Base-by-base conservation (phyloP, 1,140 invertebrate genomes). In the Drosophila sturtevanti region DNA sequence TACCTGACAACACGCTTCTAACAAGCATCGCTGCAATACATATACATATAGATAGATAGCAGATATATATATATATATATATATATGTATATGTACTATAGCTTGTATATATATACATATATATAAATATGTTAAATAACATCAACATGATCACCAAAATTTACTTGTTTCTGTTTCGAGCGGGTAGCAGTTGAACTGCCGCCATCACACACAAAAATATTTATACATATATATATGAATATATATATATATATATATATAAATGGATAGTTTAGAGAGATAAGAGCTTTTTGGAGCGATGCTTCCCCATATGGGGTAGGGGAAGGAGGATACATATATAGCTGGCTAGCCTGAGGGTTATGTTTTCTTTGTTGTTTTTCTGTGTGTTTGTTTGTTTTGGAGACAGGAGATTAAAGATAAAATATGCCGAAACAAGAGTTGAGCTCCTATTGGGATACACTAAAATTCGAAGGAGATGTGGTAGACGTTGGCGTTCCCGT, bases 191-290 rank as follows among this genome's bases (percentile, higher is more conserved):
- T 85, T 85, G 44, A 61, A 84, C 81, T 84, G 75, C 71, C 63
- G 63, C 74, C 68, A 79, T 81, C 79, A 87, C 82, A 86, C 77
- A 84, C 68, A 75, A 78, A 79, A 69, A 66, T 74, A 71, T 69
- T 81, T 78, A 65, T 71, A 67, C 48, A 82, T 60, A 73, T 69
- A 81, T 68, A 81, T 77, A 52, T 65, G 38, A 59, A 79, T 61
- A 64, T 68, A 61, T 34, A 64, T 54, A 73, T 63, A 61, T 16
- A 16, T 56, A 55, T 12, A 70, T 51, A 76, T 35, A 72, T 69
- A 56, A 18, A 61, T 38, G 67, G 63, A 74, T 54, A 74, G 70
- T 48, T 48, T 48, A 72, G 70, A 62, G 72, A 63, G 60, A 73
- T 60, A 63, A 48, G 60, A 71, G 75, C 51, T 61, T 63, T 56